These are phyloP conservation scores for Drosophila testacea DNA, from an alignment of 2,888 invertebrate species.

Conservation along the genomic window DNA sequence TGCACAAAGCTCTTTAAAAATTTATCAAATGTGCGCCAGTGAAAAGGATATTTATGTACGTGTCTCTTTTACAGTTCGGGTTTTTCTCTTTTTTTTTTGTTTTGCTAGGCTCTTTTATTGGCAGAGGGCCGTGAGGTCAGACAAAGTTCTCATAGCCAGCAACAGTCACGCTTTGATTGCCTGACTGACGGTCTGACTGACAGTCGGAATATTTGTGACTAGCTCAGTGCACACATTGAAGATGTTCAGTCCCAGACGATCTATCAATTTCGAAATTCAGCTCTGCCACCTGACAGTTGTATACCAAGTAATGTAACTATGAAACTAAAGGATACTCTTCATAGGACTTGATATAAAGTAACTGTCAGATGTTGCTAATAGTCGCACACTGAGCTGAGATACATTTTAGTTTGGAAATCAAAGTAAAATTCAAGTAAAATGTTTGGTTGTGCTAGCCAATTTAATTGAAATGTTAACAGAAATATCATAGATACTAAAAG, in stretches of 20 bases:
- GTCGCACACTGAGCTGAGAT: too few species aligned
- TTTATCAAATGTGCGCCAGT: conserved; percentile 48
- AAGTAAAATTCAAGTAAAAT: too few species aligned
- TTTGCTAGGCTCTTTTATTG: conserved; percentile 32
- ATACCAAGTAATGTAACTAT: background rate
- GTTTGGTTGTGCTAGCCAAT: too few species aligned
- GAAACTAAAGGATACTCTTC: conserved; percentile 28
- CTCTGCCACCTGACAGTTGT: conserved; percentile 41
- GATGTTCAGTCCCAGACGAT: conserved; percentile 41
- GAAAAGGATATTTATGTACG: conserved; percentile 31
- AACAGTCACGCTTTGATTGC: conserved; percentile 66
- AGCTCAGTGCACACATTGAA: conserved; percentile 36
- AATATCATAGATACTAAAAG: too few species aligned
- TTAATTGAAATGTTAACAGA: too few species aligned
- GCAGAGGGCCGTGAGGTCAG: conserved; percentile 43
- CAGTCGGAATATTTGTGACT: conserved; percentile 38
- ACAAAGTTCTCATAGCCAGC: conserved; percentile 45
- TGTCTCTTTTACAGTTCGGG: conserved; percentile 9
- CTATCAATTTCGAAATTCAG: conserved; percentile 48
- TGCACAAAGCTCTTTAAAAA: conserved; percentile 50
- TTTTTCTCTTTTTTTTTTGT: too few species aligned
- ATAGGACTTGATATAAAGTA: background rate
- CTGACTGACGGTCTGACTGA: conserved; percentile 25
- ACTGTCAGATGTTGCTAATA: too few species aligned
- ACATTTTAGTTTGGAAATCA: too few species aligned